Base-by-base conservation (phyloP, 1,140 invertebrate species). In the Schlechtendalia chinensis region DNA sequence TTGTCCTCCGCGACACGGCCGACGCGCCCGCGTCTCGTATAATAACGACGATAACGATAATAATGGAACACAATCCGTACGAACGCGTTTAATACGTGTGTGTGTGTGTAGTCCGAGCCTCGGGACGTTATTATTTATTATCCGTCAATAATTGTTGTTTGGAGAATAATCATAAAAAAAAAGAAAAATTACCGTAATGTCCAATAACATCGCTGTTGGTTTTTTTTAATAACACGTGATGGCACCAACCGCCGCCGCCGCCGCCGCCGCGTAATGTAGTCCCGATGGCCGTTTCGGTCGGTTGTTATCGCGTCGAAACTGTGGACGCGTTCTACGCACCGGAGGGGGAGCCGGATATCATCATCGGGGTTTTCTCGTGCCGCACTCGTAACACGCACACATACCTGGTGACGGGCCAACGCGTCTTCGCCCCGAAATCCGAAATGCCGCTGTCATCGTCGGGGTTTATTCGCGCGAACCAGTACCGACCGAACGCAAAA, bases 81-180 rank as follows among this genome's bases (percentile, higher is more conserved):
- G 27, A 45, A 67, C 19, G 32, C 32, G 63, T 24, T 47, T 39
- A 39, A 19, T 39, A 10, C 14, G 19, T 14, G 32, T 2, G 32
- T 24, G 12, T 53, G 24, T 67, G 22, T 29, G 47, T 54, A n/a
- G 53, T 72, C 12, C 27, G 19, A 54, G 47, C 69, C 69, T 72
- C 69, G 47, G 47, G 69, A 72, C 29, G 29, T 54, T 19, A 72
- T 72, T 71, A 71, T 71, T 54, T 19, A 72, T 72, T 71, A 71
- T 71, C 67, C 45, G 8, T 71, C 67, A 53, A 53, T 71, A 54
- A 72, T 54, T 53, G 54, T 54, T 27, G 54, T 72, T 72, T 54
- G 69, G 45, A 69, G 67, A 69, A 50, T 47, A 32, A 39, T n/a
- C n/a, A n/a, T n/a, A 69, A 47, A 22, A 47, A 47, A 22, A 69